Evolutionary conservation across 1,140 invertebrate genomes (phyloP).

Genomic region (Hermetia illucens): DNA sequence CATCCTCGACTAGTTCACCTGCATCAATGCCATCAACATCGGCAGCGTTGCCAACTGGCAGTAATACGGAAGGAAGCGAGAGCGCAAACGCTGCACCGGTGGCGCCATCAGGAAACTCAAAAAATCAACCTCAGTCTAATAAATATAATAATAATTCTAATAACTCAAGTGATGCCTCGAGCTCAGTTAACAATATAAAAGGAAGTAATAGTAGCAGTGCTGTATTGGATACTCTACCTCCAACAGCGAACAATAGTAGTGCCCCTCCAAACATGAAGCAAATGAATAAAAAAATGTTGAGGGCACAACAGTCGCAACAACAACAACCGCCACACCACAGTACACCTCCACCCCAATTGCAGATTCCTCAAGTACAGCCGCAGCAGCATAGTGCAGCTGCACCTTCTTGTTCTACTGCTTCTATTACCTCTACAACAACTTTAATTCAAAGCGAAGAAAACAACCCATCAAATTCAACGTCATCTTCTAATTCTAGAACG

Average conservation of each 20-base stretch:
- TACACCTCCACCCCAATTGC: slow-evolving; percentile 11
- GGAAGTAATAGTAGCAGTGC: too few relatives aligned
- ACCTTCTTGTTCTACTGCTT: neutral
- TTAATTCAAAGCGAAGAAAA: neutral
- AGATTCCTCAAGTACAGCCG: slow-evolving; percentile 6
- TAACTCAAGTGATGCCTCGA: too few relatives aligned
- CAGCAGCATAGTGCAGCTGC: neutral
- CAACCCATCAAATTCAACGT: neutral
- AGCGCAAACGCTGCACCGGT: slow-evolving; percentile 11
- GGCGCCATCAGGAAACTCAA: slow-evolving; percentile 7
- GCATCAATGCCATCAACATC: slow-evolving; percentile 12
- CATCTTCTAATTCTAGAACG: slow-evolving; percentile 14
- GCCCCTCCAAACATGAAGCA: slow-evolving; percentile 11
- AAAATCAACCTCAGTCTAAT: slow-evolving; percentile 7
- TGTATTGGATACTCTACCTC: too few relatives aligned
- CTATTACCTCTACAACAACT: neutral
- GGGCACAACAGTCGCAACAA: slow-evolving; percentile 24
- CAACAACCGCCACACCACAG: slow-evolving; percentile 11
- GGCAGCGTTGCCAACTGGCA: slow-evolving; percentile 11
- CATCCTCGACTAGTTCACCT: slow-evolving; percentile 9
- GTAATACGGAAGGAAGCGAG: slow-evolving; percentile 19
- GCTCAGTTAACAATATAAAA: too few relatives aligned
- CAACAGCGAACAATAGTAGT: slow-evolving; percentile 6
- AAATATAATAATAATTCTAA: too few relatives aligned
- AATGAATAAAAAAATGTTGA: slow-evolving; percentile 27